Conservation (phyloP, 2,113 vertebrate genomes). For the Rhadina sibilatrix region DNA sequence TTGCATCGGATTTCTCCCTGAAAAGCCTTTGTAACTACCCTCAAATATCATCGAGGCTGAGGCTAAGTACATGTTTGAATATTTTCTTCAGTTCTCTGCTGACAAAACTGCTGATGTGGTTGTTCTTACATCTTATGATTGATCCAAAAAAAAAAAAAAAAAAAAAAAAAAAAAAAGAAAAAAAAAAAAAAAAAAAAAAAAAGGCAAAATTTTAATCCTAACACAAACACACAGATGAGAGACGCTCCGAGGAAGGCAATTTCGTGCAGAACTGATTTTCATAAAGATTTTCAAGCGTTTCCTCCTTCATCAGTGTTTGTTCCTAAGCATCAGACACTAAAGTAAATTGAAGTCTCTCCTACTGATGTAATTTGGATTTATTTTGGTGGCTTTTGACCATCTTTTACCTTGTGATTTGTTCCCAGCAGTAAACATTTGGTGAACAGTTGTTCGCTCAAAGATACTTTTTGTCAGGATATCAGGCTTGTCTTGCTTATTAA, state of each 20-base stretch:
- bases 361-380: constrained; percentile 5
- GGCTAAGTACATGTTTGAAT: constrained; percentile 56
- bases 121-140: constrained; percentile 56
- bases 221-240: constrained; percentile 70
- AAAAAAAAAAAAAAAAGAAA: background rate
- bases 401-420: constrained; percentile 11
- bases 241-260: constrained; percentile 41
- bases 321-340: constrained; percentile 40
- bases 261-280: constrained; percentile 56
- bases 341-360: constrained; percentile 20
- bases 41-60: constrained; percentile 50
- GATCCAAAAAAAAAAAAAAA: constrained; percentile 37
- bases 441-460: background rate
- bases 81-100: constrained; percentile 49
- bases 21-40: constrained; percentile 65
- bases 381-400: constrained; percentile 21
- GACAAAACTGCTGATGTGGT: constrained; percentile 68
- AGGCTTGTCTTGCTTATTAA: background rate
- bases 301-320: constrained; percentile 46
- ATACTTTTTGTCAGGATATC: background rate
- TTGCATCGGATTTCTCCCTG: constrained; percentile 70
- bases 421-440: constrained; percentile 20
- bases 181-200: background rate
- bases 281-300: constrained; percentile 51
- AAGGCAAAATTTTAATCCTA: constrained; percentile 60